Evolutionary conservation across 1,140 invertebrate genomes (phyloP), one percentile per base, ranked within the genome.

Genomic region (Habropoda laboriosa): DNA sequence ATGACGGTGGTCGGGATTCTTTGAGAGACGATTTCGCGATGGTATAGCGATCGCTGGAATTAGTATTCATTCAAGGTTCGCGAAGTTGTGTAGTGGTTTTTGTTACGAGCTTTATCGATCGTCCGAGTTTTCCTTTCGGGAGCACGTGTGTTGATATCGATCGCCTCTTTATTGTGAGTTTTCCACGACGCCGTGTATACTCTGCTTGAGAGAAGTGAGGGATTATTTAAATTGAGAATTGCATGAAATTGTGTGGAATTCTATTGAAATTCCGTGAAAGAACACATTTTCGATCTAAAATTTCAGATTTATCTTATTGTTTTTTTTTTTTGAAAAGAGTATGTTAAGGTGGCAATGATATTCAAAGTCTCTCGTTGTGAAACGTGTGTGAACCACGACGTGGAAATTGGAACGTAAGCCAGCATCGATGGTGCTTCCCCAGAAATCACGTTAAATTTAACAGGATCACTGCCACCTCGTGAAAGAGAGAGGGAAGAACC

Each of bases 121-220:
- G 68, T 24, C 18, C 10, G 40, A 53, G 57, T 35, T 86, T 78
- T n/a, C 13, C 57, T 70, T 57, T 38, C 32, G 40, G 51, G 61
- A 82, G 45, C 73, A 78, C 58, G 79, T 79, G 84, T 47, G n/a
- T 78, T 57, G 16, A 47, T 45, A 85, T 84, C 78, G 82, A 85
- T 77, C 49, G 35, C 6, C 13, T 10, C 1, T 30, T 38, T 40
- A 16, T 38, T 24, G 6, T 10, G 32, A 35, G 16, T 67, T 66
- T n/a, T 35, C 18, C 30, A 53, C 27, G 40, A 18, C n/a, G 27
- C 42, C 16, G 21, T 35, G 6, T n/a, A 24, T 32, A 24, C 8
- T n/a, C 0, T 2, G 21, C 12, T 35, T 4, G 7, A n/a, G 12
- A 13, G 10, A 35, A 2, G 21, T 0, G 10, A 18, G 21, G 18